These are phyloP conservation scores for Telmatochromis sp. DNA, from an alignment of 2,113 vertebrate genomes.

Conservation along the genomic window DNA sequence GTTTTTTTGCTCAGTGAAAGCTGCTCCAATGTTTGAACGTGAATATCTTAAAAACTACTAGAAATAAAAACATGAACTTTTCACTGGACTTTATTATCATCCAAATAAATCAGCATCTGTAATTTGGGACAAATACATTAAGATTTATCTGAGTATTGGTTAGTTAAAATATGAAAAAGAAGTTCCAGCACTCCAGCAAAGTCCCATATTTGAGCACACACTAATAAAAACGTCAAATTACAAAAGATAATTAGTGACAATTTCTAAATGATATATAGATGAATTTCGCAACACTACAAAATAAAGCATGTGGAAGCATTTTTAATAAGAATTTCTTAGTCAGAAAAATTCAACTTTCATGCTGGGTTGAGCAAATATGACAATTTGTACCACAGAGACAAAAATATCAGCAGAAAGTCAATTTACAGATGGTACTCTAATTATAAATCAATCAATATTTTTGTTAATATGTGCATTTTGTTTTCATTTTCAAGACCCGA, in stretches of 20 bases:
- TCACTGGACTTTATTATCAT: background rate
- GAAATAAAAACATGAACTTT: background rate
- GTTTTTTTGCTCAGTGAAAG: background rate
- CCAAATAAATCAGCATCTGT: background rate
- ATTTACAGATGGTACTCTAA: background rate
- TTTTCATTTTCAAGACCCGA: background rate
- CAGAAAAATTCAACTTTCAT: background rate
- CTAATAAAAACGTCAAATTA: background rate
- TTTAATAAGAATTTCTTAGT: background rate
- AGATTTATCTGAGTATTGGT: background rate
- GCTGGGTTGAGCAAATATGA: background rate
- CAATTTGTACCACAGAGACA: background rate
- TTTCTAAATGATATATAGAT: background rate
- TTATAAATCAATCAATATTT: background rate
- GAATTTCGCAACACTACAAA: background rate
- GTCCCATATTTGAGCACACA: background rate
- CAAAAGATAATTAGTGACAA: background rate
- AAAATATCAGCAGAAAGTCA: background rate
- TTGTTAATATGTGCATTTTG: background rate
- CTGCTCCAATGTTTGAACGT: background rate
- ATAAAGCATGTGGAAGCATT: fast-evolving
- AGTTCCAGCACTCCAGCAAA: background rate
- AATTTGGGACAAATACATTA: background rate
- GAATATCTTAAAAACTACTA: background rate
- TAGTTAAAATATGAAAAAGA: background rate